phyloP scores from a whole-genome alignment of 2,113 vertebrate species.

The Antennarius striatus region DNA sequence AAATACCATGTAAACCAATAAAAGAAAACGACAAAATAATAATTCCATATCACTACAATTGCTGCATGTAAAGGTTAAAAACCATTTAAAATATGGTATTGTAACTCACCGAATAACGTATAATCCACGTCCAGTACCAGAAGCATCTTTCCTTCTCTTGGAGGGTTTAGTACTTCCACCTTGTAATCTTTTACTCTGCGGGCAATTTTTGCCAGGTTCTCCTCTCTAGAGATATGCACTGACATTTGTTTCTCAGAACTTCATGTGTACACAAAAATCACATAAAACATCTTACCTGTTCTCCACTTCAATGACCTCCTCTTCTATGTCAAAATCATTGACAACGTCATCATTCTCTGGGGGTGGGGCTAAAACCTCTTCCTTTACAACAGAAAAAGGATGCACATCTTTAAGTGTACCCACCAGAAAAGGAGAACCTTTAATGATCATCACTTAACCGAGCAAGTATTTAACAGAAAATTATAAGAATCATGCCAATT shows the following conservation, averaged over 20 bases:
- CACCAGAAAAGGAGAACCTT: too few species aligned
- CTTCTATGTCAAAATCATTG: conserved; percentile 99
- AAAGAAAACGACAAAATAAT: too few species aligned
- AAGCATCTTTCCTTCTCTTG: conserved; percentile 93
- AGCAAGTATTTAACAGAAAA: background rate
- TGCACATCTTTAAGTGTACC: background rate
- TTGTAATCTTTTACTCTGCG: conserved; percentile 97
- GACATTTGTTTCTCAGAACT: conserved; percentile 6
- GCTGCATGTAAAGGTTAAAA: background rate
- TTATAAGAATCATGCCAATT: background rate
- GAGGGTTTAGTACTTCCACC: conserved; percentile 93
- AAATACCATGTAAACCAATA: too few species aligned
- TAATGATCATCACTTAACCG: background rate
- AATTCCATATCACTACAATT: too few species aligned
- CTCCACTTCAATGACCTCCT: conserved; percentile 98
- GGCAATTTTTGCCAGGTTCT: conserved; percentile 96
- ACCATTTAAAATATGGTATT: background rate
- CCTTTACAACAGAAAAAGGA: conserved; percentile 76
- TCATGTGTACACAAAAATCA: background rate
- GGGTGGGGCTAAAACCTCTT: conserved; percentile 96
- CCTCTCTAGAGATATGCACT: conserved; percentile 82
- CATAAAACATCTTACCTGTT: conserved; percentile 83
- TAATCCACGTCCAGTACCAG: conserved; percentile 98
- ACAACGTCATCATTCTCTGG: conserved; percentile 97
- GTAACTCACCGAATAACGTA: conserved; percentile 92